Percentiles rank a stretch among this genome's conserved stretches.
Evolutionary conservation across 2,797 vertebrate species (phyloP).

Genomic region (Columba guinea): DNA sequence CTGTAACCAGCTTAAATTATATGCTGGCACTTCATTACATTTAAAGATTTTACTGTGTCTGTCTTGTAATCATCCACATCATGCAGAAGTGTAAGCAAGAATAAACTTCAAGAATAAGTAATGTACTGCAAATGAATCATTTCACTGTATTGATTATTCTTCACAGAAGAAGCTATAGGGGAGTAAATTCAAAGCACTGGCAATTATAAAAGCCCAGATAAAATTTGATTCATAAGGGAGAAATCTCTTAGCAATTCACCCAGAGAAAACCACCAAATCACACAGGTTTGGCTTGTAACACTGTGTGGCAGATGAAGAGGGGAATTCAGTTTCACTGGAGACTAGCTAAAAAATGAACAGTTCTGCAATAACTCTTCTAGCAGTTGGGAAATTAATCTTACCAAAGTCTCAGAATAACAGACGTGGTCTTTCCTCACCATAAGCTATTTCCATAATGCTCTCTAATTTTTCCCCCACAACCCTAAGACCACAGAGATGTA

Average conservation of each 20-base stretch:
- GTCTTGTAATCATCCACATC: background rate
- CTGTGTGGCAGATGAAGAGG: background rate
- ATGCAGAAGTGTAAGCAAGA: background rate
- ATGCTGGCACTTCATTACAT: background rate
- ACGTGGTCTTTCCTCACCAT: background rate
- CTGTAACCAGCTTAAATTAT: background rate
- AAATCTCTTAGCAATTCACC: background rate
- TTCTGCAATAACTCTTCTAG: background rate
- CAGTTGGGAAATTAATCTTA: background rate
- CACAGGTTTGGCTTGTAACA: background rate
- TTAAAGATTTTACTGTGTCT: background rate
- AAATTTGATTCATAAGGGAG: background rate
- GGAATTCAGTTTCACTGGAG: background rate
- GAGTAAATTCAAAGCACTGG: slow-evolving; percentile 14
- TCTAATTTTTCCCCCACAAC: background rate
- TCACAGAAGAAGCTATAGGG: background rate
- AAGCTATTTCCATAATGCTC: background rate
- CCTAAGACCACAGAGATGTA: background rate
- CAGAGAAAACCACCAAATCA: background rate
- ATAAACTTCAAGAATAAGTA: background rate
- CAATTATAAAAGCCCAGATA: background rate
- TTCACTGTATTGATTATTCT: slow-evolving; percentile 19
- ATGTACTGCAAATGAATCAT: background rate
- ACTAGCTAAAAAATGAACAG: background rate
- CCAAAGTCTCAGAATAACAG: background rate